Evolutionary conservation across 2,797 vertebrate species (phyloP).

Genomic region (Coregonus ussuriensis): DNA sequence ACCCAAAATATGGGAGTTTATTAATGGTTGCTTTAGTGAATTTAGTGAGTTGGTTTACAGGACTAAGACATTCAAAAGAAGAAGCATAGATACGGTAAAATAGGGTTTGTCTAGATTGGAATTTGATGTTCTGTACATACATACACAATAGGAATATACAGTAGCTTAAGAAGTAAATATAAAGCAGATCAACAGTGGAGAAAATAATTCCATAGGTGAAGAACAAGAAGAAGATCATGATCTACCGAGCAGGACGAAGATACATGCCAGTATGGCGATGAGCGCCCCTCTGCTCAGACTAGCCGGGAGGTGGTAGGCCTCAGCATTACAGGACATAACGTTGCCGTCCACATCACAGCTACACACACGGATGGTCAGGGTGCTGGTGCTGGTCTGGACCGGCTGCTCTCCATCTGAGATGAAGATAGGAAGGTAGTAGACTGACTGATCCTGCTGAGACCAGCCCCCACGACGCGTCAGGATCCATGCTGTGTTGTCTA

Average conservation of each 20-base stretch:
- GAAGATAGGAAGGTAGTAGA: slow-evolving; percentile 85
- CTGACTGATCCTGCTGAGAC: slow-evolving; percentile 83
- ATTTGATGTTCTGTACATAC: neutral
- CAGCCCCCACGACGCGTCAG: slow-evolving; percentile 87
- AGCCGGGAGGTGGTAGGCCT: slow-evolving; percentile 86
- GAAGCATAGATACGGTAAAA: neutral
- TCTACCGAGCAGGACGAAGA: slow-evolving; percentile 91
- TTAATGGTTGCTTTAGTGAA: neutral
- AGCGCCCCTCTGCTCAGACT: slow-evolving; percentile 90
- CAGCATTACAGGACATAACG: slow-evolving; percentile 85
- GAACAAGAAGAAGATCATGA: neutral
- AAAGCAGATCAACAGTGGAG: neutral
- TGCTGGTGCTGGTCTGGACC: slow-evolving; percentile 85
- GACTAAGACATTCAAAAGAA: neutral
- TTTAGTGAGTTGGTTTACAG: neutral
- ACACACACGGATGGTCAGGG: slow-evolving; percentile 89
- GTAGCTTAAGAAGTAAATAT: neutral
- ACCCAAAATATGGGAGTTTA: neutral
- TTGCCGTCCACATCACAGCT: slow-evolving; percentile 84
- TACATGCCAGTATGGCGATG: slow-evolving; percentile 91
- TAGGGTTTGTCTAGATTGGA: neutral
- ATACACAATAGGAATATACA: neutral
- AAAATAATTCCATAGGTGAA: neutral
- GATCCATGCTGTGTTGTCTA: slow-evolving; percentile 94
- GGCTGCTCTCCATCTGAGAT: slow-evolving; percentile 86